A percentile compares a stretch with the other conserved stretches of the same genome.
phyloP scores from a whole-genome alignment of 2,797 vertebrate genomes.

The Enoplosus armatus region DNA sequence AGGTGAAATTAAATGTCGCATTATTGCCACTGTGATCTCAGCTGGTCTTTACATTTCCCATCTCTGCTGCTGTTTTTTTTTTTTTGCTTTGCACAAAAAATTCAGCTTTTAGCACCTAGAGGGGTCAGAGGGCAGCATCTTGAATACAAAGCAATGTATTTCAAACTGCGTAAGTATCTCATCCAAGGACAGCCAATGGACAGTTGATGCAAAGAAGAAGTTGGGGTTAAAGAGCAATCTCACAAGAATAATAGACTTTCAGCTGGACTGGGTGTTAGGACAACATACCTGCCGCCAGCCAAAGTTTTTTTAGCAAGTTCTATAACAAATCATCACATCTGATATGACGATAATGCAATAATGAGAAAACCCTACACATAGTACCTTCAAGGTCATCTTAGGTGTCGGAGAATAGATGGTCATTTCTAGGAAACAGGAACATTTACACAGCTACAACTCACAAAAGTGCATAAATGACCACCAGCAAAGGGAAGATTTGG shows the following conservation, averaged over 20 bases:
- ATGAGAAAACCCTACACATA: constrained; percentile 70
- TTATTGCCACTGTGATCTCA: constrained; percentile 23
- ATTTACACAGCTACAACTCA: constrained; percentile 80
- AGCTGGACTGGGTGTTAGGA: not conserved
- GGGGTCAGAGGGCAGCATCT: constrained; percentile 1
- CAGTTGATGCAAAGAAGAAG: not conserved
- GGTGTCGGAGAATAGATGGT: constrained; percentile 61
- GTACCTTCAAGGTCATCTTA: constrained; percentile 69
- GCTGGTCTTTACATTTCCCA: not conserved
- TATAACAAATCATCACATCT: not conserved
- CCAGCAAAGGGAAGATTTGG: constrained; percentile 48
- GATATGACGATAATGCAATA: constrained; percentile 38
- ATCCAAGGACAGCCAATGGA: constrained; percentile 18
- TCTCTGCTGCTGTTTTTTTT: constrained; percentile 18
- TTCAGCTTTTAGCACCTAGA: not conserved
- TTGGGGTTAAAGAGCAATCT: not conserved
- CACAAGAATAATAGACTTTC: not conserved
- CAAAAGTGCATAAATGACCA: constrained; percentile 84
- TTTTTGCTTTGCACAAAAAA: constrained; percentile 21
- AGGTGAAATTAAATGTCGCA: not conserved
- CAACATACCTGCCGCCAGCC: not conserved
- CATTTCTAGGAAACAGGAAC: constrained; percentile 68
- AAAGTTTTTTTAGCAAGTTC: not conserved
- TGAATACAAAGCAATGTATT: not conserved
- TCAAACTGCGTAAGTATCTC: not conserved